Percentiles rank a stretch among this genome's conserved stretches.
Evolutionary conservation across 2,888 invertebrate species (phyloP).

Genomic region (Synergus umbraculus): DNA sequence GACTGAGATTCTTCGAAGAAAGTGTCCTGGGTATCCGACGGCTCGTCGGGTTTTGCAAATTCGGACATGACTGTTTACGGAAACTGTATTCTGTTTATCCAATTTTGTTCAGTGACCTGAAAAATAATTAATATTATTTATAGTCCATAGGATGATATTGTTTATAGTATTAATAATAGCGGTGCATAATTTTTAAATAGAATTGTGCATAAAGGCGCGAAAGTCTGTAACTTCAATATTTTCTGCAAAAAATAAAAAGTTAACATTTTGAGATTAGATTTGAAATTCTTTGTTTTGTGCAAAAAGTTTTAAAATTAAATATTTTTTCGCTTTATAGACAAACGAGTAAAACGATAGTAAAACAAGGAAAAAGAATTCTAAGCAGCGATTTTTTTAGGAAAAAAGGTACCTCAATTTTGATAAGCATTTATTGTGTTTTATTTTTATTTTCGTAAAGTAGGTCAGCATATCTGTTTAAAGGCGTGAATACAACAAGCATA

Average conservation of each 20-base stretch:
- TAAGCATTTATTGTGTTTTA: not conserved
- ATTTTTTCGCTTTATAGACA: too few species aligned
- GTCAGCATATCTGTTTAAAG: not conserved
- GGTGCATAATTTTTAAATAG: too few species aligned
- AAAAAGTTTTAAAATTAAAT: too few species aligned
- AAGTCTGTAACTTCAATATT: too few species aligned
- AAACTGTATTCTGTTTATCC: not conserved
- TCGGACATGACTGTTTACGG: constrained; percentile 43
- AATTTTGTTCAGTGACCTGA: not conserved
- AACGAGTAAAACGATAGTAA: too few species aligned
- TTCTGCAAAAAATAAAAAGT: too few species aligned
- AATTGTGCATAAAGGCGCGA: too few species aligned
- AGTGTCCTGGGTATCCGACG: constrained; percentile 49
- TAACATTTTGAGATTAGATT: too few species aligned
- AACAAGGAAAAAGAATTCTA: too few species aligned
- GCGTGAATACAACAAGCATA: not conserved
- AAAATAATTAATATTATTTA: not conserved
- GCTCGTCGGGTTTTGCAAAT: constrained; percentile 36
- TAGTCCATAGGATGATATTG: not conserved
- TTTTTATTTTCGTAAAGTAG: not conserved
- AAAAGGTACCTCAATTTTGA: not conserved
- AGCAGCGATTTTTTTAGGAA: too few species aligned
- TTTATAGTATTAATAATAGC: too few species aligned
- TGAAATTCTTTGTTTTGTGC: too few species aligned
- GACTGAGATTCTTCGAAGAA: constrained; percentile 46